A percentile compares a stretch with the other conserved stretches of the same genome.
These are phyloP conservation scores for Aphyosemion australe DNA, from an alignment of 2,113 vertebrate genomes.

Conservation along the genomic window DNA sequence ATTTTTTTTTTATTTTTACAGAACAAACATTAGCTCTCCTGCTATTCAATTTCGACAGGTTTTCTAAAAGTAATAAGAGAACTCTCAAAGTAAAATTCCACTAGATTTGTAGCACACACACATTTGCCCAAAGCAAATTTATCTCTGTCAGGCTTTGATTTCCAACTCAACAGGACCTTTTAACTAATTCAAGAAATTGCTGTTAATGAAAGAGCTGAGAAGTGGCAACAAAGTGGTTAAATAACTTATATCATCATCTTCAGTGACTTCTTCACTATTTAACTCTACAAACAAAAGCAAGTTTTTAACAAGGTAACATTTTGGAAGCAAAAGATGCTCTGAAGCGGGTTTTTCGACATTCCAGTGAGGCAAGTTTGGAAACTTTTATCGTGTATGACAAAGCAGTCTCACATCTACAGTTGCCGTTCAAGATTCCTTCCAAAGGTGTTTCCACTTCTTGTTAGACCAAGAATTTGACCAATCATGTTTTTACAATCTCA, in stretches of 20 bases:
- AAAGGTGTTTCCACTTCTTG: not conserved
- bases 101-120: too few species aligned
- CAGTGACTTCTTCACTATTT: not conserved
- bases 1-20: not conserved
- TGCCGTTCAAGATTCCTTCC: not conserved
- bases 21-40: not conserved
- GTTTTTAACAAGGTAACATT: not conserved
- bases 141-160: not conserved
- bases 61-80: not conserved
- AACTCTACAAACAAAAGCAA: not conserved
- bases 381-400: not conserved
- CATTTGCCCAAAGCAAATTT: not conserved
- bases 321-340: not conserved
- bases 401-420: not conserved
- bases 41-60: not conserved
- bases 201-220: too few species aligned
- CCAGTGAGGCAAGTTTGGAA: conserved; percentile 7
- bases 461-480: not conserved
- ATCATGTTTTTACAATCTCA: not conserved
- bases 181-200: too few species aligned
- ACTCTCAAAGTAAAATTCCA: not conserved
- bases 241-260: not conserved
- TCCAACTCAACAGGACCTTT: too few species aligned
- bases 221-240: too few species aligned
- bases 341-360: conserved; percentile 2